Percentiles rank a stretch among this genome's conserved stretches.
Evolutionary conservation across 2,113 vertebrate species (phyloP).

Genomic region (Otus sunia): DNA sequence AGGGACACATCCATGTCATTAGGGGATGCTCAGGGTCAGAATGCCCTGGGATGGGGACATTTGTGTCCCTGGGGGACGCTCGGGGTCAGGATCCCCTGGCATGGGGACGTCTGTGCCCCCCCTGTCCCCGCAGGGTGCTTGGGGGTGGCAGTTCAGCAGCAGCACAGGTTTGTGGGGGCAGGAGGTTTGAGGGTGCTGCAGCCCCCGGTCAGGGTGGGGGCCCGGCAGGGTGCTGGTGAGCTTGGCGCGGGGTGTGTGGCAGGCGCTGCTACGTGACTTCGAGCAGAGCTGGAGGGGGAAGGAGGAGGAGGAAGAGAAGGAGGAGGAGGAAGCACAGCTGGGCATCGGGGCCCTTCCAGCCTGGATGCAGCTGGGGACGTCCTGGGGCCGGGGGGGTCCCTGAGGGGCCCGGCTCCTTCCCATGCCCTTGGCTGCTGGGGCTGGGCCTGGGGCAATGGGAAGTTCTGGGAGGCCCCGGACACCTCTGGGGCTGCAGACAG

Average conservation of each 20-base stretch:
- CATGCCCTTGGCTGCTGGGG: background rate
- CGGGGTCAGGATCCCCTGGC: accelerated
- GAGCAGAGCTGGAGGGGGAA: background rate
- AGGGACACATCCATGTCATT: too few species aligned
- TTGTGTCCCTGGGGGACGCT: too few species aligned
- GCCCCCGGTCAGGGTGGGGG: background rate
- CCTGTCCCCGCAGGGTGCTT: accelerated
- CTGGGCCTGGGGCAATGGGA: background rate
- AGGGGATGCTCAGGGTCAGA: accelerated
- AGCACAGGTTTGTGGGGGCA: background rate
- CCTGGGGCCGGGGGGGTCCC: background rate
- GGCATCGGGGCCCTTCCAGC: background rate
- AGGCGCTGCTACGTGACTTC: background rate
- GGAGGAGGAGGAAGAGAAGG: background rate
- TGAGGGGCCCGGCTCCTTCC: background rate
- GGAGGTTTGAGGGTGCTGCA: background rate
- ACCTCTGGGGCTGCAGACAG: background rate
- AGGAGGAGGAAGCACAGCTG: background rate
- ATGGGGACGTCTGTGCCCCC: background rate
- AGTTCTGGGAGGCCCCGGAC: background rate
- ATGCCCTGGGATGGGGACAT: too few species aligned
- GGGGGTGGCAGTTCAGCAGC: accelerated
- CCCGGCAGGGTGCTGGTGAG: accelerated
- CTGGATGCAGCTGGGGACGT: background rate
- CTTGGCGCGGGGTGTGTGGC: background rate